These are phyloP conservation scores for Apomyelois bistriatella DNA, from an alignment of 2,888 invertebrate genomes.

Conservation along the genomic window DNA sequence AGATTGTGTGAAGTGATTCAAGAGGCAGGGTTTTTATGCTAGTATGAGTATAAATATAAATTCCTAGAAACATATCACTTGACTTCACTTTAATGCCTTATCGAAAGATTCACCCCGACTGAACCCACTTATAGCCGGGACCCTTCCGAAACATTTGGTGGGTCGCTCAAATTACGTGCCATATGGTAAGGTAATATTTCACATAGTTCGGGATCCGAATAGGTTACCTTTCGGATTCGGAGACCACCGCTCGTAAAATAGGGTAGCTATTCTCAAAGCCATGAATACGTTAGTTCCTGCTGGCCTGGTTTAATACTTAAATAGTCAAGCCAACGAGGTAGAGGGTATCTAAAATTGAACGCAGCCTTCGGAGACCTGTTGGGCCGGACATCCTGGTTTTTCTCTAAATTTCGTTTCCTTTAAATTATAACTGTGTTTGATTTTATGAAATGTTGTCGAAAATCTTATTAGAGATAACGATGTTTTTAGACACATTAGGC, in stretches of 20 bases:
- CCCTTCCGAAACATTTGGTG: constrained; percentile 32
- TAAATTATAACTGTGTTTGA: background rate
- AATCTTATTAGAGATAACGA: too few relatives aligned
- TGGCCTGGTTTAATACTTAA: constrained; percentile 71
- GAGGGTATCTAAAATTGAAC: constrained; percentile 39
- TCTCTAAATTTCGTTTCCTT: background rate
- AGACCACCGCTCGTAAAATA: constrained; percentile 69
- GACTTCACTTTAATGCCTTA: constrained; percentile 16
- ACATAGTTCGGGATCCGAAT: constrained; percentile 51
- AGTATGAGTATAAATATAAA: background rate
- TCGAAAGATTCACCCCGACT: constrained; percentile 28
- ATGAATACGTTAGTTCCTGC: constrained; percentile 71
- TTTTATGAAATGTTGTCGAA: background rate
- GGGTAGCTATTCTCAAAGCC: constrained; percentile 62
- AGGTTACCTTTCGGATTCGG: constrained; percentile 69
- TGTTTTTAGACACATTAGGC: too few relatives aligned
- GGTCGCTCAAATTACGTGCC: constrained; percentile 52
- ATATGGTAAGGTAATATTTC: constrained; percentile 59
- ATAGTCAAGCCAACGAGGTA: constrained; percentile 50
- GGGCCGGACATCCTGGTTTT: constrained; percentile 9
- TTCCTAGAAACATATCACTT: constrained; percentile 5
- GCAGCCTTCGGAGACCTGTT: constrained; percentile 29
- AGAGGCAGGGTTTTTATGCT: too few relatives aligned
- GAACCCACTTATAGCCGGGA: constrained; percentile 23
- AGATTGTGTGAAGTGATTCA: too few relatives aligned